Base-by-base conservation (phyloP, 2,888 invertebrate genomes). In the Incurvaria masculella region DNA sequence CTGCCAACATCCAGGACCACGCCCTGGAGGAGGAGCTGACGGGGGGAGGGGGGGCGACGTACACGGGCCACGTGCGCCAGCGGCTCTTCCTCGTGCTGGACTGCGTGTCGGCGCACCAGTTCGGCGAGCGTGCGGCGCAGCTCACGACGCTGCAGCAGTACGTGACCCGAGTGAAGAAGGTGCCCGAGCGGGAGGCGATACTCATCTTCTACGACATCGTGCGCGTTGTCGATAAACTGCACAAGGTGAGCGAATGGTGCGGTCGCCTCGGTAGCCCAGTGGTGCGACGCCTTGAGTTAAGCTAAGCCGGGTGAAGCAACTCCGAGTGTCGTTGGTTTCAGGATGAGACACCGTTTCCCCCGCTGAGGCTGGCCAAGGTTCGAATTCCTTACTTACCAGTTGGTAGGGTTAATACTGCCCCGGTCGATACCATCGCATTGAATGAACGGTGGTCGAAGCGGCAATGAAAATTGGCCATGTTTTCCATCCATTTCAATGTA, bases 131-230 rank as follows among this genome's bases (percentile, higher is more conserved):
- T 53, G 72, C 73, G 40, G 80, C 79, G 1, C 81, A 84, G 57
- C 62, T 86, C 19, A 81, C 87, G 27, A 88, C 87, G 62, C 70
- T 89, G 2, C 88, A 89, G 60, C 85, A 89, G 59, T 88, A 89
- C 61, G 87, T 90, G 19, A 88, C 89, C 44, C 84, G 83, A 66
- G 87, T 88, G 51, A 89, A 88, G 62, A 88, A 87, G 60, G 79
- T 91, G 2, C 80, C 82, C 0, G 89, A 91, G 61, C 83, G 81
- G 57, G 88, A 89, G 62, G 87, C 89, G 1, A 74, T 90, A 39
- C 62, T 85, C 44, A 87, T 90, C 61, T 88, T 90, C 62, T 84
- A 83, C 61, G 86, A 89, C 64, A 86, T 88, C 56, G 87, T 89
- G 39, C 76, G 83, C 60, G 85, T 89, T 45, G 88, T 90, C 2